These are phyloP conservation scores for Gambusia yucatana DNA, from an alignment of 2,797 vertebrate genomes.

Conservation along the genomic window DNA sequence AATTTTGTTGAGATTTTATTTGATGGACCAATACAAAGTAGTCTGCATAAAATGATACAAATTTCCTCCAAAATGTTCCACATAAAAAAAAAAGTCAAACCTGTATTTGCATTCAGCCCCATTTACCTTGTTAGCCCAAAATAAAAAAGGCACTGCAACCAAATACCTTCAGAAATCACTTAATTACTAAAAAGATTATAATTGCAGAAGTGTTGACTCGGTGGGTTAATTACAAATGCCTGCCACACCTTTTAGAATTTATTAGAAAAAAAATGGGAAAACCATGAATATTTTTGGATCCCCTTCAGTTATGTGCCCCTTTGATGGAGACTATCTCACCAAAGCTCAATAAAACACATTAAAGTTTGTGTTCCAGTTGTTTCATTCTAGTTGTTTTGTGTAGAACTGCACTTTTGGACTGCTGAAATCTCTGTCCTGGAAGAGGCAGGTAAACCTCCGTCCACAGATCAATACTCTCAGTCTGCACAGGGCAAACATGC, in stretches of 20 bases:
- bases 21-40: neutral
- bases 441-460: conserved; percentile 40
- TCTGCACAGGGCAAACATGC: conserved; percentile 53
- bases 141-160: neutral
- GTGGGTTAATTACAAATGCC: neutral
- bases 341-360: neutral
- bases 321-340: neutral
- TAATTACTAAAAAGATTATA: neutral
- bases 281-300: neutral
- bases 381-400: conserved; percentile 1
- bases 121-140: neutral
- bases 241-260: too few relatives aligned
- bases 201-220: neutral
- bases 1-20: neutral
- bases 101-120: neutral
- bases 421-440: conserved; percentile 26
- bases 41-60: neutral
- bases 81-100: neutral
- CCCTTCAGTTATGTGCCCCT: neutral
- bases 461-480: conserved; percentile 56
- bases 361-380: neutral
- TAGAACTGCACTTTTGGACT: conserved; percentile 22
- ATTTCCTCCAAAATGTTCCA: neutral
- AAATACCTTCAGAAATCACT: neutral
- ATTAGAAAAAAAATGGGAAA: neutral